Conservation (phyloP, 2,797 vertebrate genomes). For the Rhinoraja longicauda region DNA sequence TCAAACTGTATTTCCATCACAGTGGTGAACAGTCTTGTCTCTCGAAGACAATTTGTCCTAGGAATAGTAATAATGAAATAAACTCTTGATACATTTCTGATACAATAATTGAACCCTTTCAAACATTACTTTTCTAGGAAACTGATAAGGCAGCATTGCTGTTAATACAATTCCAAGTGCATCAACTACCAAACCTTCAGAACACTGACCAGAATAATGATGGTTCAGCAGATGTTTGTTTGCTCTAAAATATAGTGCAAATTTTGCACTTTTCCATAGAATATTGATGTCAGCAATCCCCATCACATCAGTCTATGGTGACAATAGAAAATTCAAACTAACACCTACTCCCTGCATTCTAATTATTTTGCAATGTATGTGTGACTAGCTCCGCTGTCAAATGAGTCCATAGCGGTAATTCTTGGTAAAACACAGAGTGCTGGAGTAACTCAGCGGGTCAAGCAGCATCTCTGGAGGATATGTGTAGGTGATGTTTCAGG, state of each 20-base stretch:
- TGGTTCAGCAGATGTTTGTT: neutral
- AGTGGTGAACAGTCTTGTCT: neutral
- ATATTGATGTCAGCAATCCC: neutral
- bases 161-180: neutral
- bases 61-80: neutral
- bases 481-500: too few species aligned
- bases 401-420: too few species aligned
- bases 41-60: neutral
- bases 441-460: too few species aligned
- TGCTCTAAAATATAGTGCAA: neutral
- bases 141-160: neutral
- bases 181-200: slow-evolving; percentile 20
- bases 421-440: too few species aligned
- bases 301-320: neutral
- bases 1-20: too few species aligned
- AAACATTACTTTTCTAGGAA: slow-evolving; percentile 14
- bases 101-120: slow-evolving; percentile 19
- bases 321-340: neutral
- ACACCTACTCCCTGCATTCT: neutral
- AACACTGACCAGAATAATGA: neutral
- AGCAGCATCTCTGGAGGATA: too few species aligned
- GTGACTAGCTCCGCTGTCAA: neutral
- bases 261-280: neutral
- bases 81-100: neutral
- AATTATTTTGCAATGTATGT: neutral